These are phyloP conservation scores for Manduca sexta DNA, from an alignment of 1,140 invertebrate species.

Conservation along the genomic window DNA sequence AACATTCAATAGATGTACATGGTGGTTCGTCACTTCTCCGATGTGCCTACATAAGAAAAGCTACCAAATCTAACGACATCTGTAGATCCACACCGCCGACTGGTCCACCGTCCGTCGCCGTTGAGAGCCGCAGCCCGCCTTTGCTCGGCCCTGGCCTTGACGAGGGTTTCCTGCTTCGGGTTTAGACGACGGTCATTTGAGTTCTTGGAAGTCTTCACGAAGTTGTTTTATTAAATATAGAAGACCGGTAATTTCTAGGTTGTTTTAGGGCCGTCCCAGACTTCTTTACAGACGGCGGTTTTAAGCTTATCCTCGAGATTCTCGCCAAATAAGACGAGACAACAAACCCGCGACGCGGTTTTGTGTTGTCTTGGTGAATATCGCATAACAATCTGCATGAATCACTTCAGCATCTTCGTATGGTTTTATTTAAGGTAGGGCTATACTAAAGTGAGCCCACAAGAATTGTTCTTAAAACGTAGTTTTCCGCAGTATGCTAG, in stretches of 20 bases:
- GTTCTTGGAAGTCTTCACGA: background rate
- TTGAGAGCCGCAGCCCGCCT: no score
- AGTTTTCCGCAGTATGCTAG: no score
- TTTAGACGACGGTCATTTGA: background rate
- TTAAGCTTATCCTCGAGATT: constrained; percentile 5
- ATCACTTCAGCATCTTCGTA: background rate
- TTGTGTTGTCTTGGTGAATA: background rate
- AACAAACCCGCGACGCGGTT: background rate
- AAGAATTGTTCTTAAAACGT: no score
- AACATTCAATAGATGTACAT: no score
- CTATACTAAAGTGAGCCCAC: no score
- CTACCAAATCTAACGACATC: no score
- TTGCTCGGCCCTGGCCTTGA: no score
- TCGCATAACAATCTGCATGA: constrained; percentile 1
- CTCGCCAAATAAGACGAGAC: constrained; percentile 2
- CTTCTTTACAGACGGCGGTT: constrained; percentile 4
- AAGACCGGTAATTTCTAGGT: background rate
- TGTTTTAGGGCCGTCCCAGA: constrained; percentile 7
- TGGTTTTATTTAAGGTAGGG: background rate
- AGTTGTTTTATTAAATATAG: background rate
- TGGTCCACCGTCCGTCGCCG: no score
- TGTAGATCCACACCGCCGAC: no score
- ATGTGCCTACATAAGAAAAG: no score
- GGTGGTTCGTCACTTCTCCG: no score
- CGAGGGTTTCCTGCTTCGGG: no score